Evolutionary conservation across 2,113 vertebrate genomes (phyloP), one percentile per base, ranked within the genome.

Genomic region (Genyomyrus donnyi): DNA sequence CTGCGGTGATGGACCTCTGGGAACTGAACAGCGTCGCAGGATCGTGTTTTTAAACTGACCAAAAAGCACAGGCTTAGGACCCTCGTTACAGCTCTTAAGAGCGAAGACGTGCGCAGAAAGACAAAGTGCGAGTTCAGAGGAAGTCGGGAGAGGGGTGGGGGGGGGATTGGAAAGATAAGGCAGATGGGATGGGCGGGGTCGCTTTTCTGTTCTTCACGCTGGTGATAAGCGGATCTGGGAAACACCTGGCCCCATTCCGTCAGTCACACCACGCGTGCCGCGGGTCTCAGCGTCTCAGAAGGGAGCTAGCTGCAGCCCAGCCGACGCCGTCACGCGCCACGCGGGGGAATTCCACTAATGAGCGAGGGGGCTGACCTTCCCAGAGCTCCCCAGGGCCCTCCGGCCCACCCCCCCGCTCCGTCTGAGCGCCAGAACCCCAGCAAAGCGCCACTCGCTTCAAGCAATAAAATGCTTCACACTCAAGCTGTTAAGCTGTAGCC

Each of bases 191-290:
- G 15, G 74, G 74, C 15, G 15, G 70, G 4, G 35, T 19, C 3
- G 5, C 74, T 19, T 27, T 19, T 19, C 74, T 80, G 74, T 42
- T 80, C 74, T 80, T 42, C 31, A 39, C 74, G 35, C 74, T 42
- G 4, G 17, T 42, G 74, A 80, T 80, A 80, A 80, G 74, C 31
- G 35, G 74, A 80, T 80, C 74, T 17, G 74, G 74, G 74, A 80
- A 80, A 19, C 74, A 80, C 74, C 74, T 42, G 70, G 89, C 87
- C 91, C 70, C 42, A 88, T 93, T 92, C 92, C 90, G 91, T 92
- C 93, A 92, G 86, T 27, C 62, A 70, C 86, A 19, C 53, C 48
- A 74, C 31, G 87, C 70, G 42, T 42, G 74, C 10, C 89, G 85
- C 89, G 21, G 24, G 46, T 91, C 90, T 90, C 87, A 62, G 62